Evolutionary conservation across 2,113 vertebrate species (phyloP).

Genomic region (Scytalopus superciliaris): DNA sequence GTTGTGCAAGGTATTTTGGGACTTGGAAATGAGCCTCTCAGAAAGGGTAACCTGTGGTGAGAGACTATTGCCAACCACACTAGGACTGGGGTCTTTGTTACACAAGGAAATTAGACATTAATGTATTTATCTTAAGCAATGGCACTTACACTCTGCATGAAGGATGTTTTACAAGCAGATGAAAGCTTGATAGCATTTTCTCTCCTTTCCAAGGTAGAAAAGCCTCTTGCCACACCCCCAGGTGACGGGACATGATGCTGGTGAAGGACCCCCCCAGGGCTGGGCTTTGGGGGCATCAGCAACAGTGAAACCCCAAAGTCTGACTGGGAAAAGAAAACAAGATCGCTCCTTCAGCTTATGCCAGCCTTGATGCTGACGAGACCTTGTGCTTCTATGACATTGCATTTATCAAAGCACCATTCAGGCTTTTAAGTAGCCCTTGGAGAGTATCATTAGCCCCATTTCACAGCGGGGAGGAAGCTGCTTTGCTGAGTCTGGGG

Average conservation of each 20-base stretch:
- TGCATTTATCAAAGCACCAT: neutral
- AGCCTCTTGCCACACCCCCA: neutral
- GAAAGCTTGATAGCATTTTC: neutral
- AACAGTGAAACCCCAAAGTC: neutral
- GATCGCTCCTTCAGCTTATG: neutral
- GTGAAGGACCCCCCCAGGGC: neutral
- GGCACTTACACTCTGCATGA: neutral
- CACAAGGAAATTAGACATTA: neutral
- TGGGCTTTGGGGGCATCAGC: neutral
- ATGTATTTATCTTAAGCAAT: neutral
- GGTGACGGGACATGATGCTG: neutral
- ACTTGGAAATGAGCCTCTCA: neutral
- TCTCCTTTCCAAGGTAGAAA: neutral
- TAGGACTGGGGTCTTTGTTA: neutral
- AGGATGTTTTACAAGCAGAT: neutral
- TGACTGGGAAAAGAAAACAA: neutral
- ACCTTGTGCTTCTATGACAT: neutral
- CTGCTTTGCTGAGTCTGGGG: neutral
- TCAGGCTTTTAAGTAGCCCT: neutral
- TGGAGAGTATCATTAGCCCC: accelerated
- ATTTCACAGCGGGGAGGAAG: neutral
- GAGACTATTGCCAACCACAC: neutral
- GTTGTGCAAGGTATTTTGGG: neutral
- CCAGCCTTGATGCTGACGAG: neutral
- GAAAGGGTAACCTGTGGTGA: neutral